Evolutionary conservation across 2,888 invertebrate species (phyloP).

Genomic region (Philonicus albiceps): DNA sequence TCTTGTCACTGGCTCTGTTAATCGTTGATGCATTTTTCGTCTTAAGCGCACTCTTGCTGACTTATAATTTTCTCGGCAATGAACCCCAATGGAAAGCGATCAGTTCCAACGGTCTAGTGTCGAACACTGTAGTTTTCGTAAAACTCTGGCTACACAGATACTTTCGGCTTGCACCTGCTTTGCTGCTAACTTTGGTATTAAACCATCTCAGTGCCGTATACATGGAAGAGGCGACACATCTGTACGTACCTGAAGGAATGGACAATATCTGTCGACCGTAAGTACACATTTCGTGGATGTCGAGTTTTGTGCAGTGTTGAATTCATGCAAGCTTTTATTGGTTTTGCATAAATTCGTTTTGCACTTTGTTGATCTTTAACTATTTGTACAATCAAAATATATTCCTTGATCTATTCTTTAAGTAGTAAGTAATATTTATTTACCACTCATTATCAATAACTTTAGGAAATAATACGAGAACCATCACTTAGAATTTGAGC

Average conservation of each 20-base stretch:
- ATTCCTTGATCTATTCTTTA: too few species aligned
- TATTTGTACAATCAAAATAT: too few species aligned
- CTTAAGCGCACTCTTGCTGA: neutral
- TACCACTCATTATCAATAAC: too few species aligned
- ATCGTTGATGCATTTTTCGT: constrained; percentile 11
- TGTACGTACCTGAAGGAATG: neutral
- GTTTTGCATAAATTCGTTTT: too few species aligned
- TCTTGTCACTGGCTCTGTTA: neutral
- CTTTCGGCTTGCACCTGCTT: neutral
- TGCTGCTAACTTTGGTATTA: neutral
- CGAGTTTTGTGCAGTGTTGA: too few species aligned
- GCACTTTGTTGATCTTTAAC: too few species aligned
- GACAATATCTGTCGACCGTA: neutral
- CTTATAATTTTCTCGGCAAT: constrained; percentile 22
- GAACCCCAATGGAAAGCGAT: neutral
- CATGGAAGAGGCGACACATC: neutral
- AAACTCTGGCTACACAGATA: constrained; percentile 9
- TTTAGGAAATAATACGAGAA: too few species aligned
- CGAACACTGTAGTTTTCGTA: neutral
- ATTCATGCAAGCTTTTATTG: too few species aligned
- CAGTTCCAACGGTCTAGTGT: neutral
- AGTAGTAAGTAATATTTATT: too few species aligned
- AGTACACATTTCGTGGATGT: neutral
- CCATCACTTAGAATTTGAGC: too few species aligned
- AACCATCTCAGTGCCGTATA: neutral